phyloP scores from a whole-genome alignment of 2,113 vertebrate species.

The Cinclus cinclus region DNA sequence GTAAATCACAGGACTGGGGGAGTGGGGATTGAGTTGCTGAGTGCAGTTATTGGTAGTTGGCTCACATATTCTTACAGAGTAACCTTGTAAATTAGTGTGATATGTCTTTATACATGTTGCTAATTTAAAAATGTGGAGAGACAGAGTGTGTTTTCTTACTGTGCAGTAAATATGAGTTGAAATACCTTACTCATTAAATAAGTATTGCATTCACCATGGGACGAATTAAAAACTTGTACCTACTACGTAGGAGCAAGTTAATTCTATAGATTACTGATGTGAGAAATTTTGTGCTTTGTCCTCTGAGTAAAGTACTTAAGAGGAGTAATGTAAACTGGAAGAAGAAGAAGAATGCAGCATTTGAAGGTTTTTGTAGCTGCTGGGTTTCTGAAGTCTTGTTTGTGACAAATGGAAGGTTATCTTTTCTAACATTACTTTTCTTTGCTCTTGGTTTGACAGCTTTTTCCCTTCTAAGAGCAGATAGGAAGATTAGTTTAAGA shows the following conservation, averaged over 20 bases:
- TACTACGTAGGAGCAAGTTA: neutral
- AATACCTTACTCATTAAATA: neutral
- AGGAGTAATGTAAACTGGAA: neutral
- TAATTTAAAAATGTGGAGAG: neutral
- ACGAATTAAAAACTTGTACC: neutral
- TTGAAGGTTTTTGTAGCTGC: neutral
- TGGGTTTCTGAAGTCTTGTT: neutral
- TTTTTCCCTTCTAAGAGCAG: neutral
- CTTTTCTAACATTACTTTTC: neutral
- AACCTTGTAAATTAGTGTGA: neutral
- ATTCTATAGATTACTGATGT: neutral
- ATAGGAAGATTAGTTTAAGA: neutral
- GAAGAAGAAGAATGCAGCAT: neutral
- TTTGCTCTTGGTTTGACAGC: neutral
- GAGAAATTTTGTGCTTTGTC: neutral
- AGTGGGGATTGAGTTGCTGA: neutral
- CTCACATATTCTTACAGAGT: neutral
- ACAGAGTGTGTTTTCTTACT: neutral
- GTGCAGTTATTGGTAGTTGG: neutral
- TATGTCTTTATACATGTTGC: neutral
- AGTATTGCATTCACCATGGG: neutral
- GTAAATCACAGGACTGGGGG: constrained; percentile 59
- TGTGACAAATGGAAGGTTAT: neutral
- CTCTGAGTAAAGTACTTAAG: neutral
- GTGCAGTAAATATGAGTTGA: neutral